These are phyloP conservation scores for Tholera decimalis DNA, from an alignment of 2,888 invertebrate species.

Conservation along the genomic window DNA sequence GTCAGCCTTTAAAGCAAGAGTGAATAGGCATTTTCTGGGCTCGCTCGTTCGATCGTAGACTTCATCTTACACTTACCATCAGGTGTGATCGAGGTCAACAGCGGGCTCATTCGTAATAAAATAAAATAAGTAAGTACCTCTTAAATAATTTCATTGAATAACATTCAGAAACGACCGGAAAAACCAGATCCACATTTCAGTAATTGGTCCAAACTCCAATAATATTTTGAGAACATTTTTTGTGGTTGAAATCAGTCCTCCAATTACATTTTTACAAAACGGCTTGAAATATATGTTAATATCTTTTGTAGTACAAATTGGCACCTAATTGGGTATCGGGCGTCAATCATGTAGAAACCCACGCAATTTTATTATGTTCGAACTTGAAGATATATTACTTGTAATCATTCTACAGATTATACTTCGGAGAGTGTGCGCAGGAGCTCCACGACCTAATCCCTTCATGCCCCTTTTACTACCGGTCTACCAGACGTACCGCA, in stretches of 20 bases:
- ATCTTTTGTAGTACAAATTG: not conserved
- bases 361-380: not conserved
- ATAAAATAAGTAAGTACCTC: constrained; percentile 34
- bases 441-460: too few species aligned
- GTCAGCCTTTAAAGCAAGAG: too few species aligned
- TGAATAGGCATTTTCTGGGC: too few species aligned
- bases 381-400: not conserved
- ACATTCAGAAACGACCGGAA: constrained; percentile 28
- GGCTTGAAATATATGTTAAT: constrained; percentile 7
- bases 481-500: too few species aligned
- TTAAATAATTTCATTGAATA: constrained; percentile 29
- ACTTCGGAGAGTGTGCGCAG: too few species aligned
- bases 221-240: constrained; percentile 17
- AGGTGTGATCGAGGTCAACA: too few species aligned
- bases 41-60: too few species aligned
- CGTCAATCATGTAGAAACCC: not conserved
- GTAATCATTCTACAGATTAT: too few species aligned
- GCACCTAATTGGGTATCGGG: constrained; percentile 13
- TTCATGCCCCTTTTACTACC: too few species aligned
- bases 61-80: too few species aligned
- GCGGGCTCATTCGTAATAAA: too few species aligned
- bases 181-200: constrained; percentile 24
- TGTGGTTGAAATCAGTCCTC: not conserved
- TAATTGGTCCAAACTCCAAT: constrained; percentile 45
- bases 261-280: constrained; percentile 19